Percentiles rank a stretch among this genome's conserved stretches.
Conservation (phyloP, 2,797 vertebrate species). For the Eremophila alpestris region DNA sequence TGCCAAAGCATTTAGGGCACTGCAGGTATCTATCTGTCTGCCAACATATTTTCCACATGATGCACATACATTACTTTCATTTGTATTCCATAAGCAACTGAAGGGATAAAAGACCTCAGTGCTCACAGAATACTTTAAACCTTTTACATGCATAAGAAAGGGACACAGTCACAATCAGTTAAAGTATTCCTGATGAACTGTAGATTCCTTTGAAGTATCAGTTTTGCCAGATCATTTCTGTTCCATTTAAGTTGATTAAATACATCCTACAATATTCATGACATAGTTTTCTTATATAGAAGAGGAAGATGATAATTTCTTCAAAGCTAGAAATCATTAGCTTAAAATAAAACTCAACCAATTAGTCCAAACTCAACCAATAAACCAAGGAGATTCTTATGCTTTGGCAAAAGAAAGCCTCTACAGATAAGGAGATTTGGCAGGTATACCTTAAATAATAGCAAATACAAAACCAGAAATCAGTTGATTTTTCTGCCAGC, state of each 20-base stretch:
- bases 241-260: neutral
- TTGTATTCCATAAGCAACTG: conserved; percentile 33
- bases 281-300: neutral
- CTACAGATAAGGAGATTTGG: neutral
- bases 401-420: neutral
- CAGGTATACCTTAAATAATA: neutral
- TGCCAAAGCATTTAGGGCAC: conserved; percentile 51
- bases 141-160: conserved; percentile 14
- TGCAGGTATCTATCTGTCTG: conserved; percentile 59
- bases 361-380: neutral
- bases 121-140: conserved; percentile 13
- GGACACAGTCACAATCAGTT: conserved; percentile 31
- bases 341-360: neutral
- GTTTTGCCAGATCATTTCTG: neutral
- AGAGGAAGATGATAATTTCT: neutral
- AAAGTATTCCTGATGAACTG: neutral
- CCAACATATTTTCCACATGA: conserved; percentile 60
- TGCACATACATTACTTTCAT: conserved; percentile 30
- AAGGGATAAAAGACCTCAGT: conserved; percentile 14
- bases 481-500: neutral
- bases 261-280: neutral
- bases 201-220: conserved; percentile 18
- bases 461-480: neutral
- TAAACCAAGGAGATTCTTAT: neutral
- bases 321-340: neutral